Evolutionary conservation across 1,140 invertebrate species (phyloP).

Genomic region (Agraylea sexmaculata): DNA sequence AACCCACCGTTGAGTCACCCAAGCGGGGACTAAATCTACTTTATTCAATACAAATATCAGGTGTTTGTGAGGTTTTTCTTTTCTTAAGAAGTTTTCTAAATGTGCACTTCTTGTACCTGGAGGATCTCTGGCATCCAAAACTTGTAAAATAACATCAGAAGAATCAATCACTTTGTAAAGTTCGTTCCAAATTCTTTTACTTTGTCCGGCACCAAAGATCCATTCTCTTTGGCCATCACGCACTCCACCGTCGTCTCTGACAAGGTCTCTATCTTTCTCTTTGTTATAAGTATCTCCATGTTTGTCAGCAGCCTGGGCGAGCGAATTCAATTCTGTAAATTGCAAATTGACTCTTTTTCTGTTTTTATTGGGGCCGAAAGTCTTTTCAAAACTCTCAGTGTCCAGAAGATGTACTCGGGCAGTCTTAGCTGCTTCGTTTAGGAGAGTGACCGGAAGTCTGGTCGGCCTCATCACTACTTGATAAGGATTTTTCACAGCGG

Average conservation of each 20-base stretch:
- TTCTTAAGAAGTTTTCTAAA: slow-evolving; percentile 80
- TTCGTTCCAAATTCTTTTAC: slow-evolving; percentile 98
- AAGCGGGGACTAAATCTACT: slow-evolving; percentile 89
- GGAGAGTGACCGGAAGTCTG: slow-evolving; percentile 82
- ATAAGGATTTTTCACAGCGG: slow-evolving; percentile 91
- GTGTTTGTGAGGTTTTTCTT: slow-evolving; percentile 91
- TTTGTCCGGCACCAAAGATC: slow-evolving; percentile 88
- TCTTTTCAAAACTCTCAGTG: slow-evolving; percentile 85
- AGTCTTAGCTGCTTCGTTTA: slow-evolving; percentile 89
- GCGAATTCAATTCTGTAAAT: slow-evolving; percentile 56
- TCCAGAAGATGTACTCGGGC: slow-evolving; percentile 88
- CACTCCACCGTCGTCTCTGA: slow-evolving; percentile 70
- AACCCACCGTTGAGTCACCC: slow-evolving; percentile 96
- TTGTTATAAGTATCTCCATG: slow-evolving; percentile 65
- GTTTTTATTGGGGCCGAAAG: slow-evolving; percentile 90
- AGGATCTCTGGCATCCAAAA: slow-evolving; percentile 90
- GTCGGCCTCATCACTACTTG: slow-evolving; percentile 96
- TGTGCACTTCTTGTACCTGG: slow-evolving; percentile 88
- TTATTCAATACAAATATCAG: slow-evolving; percentile 92
- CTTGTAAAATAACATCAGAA: slow-evolving; percentile 91
- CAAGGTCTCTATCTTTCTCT: slow-evolving; percentile 69
- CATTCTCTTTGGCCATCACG: slow-evolving; percentile 64
- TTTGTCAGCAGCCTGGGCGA: slow-evolving; percentile 58
- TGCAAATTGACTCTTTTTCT: slow-evolving; percentile 83
- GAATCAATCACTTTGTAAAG: slow-evolving; percentile 99